Evolutionary conservation across 2,797 vertebrate genomes (phyloP).

Genomic region (Acipenser transmontanus): DNA sequence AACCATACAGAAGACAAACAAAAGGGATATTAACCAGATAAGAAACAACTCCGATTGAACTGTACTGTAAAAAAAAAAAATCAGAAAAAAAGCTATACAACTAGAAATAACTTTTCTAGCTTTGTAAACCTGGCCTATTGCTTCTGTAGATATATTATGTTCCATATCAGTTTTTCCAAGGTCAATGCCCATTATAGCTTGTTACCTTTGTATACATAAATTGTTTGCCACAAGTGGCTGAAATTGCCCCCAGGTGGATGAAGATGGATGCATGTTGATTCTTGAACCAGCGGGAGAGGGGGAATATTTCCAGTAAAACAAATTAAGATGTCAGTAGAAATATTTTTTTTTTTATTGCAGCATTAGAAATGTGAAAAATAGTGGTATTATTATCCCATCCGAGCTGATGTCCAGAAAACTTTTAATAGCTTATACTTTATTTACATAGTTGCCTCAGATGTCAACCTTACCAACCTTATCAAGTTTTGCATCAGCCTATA

Average conservation of each 20-base stretch:
- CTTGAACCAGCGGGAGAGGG: neutral
- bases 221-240: neutral
- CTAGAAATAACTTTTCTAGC: no score
- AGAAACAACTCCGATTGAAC: no score
- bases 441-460: neutral
- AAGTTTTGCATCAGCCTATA: no score
- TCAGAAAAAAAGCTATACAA: no score
- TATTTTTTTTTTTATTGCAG: neutral
- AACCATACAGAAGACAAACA: no score
- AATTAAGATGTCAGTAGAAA: conserved; percentile 1
- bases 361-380: neutral
- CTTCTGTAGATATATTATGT: no score
- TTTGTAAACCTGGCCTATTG: no score
- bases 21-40: no score
- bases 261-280: neutral
- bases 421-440: neutral
- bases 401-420: neutral
- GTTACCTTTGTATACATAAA: neutral
- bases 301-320: neutral
- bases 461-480: no score
- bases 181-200: neutral
- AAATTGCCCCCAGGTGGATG: neutral
- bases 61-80: no score
- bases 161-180: neutral
- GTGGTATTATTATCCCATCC: neutral